Evolutionary conservation across 2,888 invertebrate genomes (phyloP), one percentile per base, ranked within the genome.

Genomic region (Petrolisthes manimaculis): DNA sequence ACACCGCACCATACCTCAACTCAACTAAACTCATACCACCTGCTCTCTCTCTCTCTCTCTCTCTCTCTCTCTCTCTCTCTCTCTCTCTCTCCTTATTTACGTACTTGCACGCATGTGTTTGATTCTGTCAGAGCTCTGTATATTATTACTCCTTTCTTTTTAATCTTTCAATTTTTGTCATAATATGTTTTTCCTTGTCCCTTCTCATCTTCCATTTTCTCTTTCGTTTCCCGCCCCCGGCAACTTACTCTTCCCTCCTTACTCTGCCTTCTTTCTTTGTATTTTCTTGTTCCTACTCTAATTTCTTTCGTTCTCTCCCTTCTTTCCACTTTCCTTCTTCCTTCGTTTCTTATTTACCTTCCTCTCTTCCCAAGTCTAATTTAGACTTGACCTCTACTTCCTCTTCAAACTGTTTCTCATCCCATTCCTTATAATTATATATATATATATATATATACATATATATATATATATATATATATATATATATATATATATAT

Each of bases 391-490:
- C 14, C 14, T n/a, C 6, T 69, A 4, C 18, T 5, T 18, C 3
- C 69, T 18, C 3, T 6, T 18, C n/a, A 14, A 69, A 18, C 6
- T 37, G 37, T 37, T 37, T 37, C 37, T 37, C 37, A 2, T 37
- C 2, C 67, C 18, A 14, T 5, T 6, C 8, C 69, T 21, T 71
- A 71, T 71, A 71, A 4, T 4, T 71, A 71, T 71, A 71, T 71
- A 71, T 71, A 71, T 71, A 71, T 71, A 71, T 71, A 71, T 71
- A 71, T 18, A 71, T 71, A 71, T 71, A 71, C 5, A 71, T 71
- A 71, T 71, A 71, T 71, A 71, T 71, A 71, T 71, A 71, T 71
- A 71, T 71, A 71, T 71, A 71, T 71, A 71, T 71, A 71, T 71
- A 71, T 71, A 71, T 71, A 71, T 71, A 71, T 71, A 71, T 71